A percentile compares a stretch with the other conserved stretches of the same genome.
phyloP scores from a whole-genome alignment of 2,113 vertebrate species.

The Nothocercus nigrocapillus region DNA sequence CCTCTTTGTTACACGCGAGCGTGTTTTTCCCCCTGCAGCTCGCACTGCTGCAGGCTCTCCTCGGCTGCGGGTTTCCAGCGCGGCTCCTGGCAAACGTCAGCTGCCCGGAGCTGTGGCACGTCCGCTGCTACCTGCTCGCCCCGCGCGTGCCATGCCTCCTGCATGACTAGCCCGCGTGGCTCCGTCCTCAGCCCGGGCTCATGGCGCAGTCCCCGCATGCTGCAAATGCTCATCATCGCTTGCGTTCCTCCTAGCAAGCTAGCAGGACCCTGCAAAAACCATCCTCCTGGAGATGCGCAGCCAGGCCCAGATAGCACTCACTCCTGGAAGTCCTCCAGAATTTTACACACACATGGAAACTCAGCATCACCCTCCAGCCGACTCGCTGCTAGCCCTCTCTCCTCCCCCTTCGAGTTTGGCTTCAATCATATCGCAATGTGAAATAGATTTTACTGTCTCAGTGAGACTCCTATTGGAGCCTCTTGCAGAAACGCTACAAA shows the following conservation, averaged over 20 bases:
- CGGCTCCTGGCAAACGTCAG: not conserved
- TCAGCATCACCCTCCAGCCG: not conserved
- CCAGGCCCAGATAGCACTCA: not conserved
- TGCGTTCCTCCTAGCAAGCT: not conserved
- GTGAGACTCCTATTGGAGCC: not conserved
- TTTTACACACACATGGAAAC: not conserved
- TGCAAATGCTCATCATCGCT: not conserved
- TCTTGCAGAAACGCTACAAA: not conserved
- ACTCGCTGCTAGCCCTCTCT: not conserved
- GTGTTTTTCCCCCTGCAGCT: not conserved
- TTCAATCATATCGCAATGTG: not conserved
- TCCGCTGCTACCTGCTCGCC: not conserved
- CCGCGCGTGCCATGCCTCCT: fast-evolving
- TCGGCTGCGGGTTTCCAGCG: not conserved
- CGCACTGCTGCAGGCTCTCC: not conserved
- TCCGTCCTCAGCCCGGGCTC: not conserved
- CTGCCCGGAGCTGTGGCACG: not conserved
- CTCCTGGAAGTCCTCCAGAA: not conserved
- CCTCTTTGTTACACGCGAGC: conserved; percentile 22
- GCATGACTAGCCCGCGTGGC: not conserved
- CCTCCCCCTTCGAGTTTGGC: not conserved
- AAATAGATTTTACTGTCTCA: not conserved
- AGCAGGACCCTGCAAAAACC: conserved; percentile 12
- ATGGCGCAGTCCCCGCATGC: fast-evolving
- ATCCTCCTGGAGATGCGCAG: not conserved